phyloP scores from a whole-genome alignment of 2,888 invertebrate genomes.

The Pachydiplax longipennis region DNA sequence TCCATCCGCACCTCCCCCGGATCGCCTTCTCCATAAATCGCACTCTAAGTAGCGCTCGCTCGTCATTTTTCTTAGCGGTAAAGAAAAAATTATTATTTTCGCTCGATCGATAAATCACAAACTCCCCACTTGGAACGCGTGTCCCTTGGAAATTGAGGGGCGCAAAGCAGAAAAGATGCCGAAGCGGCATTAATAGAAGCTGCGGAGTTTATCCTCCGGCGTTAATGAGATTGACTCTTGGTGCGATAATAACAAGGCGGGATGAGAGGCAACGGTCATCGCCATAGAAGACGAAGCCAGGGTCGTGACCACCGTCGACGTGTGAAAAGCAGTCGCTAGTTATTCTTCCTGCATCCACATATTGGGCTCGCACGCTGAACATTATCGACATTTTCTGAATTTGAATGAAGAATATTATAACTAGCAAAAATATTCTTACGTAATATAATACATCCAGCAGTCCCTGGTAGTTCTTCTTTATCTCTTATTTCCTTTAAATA shows the following conservation, averaged over 20 bases:
- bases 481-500: too few species aligned
- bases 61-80: neutral
- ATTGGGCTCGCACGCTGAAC: too few species aligned
- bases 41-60: neutral
- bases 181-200: neutral
- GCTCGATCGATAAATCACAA: neutral
- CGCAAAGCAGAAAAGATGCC: neutral
- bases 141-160: neutral
- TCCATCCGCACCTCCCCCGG: neutral
- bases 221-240: conserved; percentile 5
- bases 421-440: too few species aligned
- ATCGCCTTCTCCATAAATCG: neutral
- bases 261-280: neutral
- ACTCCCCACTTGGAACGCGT: neutral
- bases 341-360: too few species aligned
- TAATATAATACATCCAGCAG: too few species aligned
- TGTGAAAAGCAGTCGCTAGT: neutral
- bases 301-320: neutral
- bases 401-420: too few species aligned
- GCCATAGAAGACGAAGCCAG: neutral
- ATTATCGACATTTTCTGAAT: too few species aligned
- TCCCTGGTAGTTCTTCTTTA: too few species aligned
- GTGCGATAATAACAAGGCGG: conserved; percentile 24
- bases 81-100: neutral
- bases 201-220: neutral